A percentile compares a stretch with the other conserved stretches of the same genome.
phyloP scores from a whole-genome alignment of 2,888 invertebrate genomes.

The Tipula vernalis region DNA sequence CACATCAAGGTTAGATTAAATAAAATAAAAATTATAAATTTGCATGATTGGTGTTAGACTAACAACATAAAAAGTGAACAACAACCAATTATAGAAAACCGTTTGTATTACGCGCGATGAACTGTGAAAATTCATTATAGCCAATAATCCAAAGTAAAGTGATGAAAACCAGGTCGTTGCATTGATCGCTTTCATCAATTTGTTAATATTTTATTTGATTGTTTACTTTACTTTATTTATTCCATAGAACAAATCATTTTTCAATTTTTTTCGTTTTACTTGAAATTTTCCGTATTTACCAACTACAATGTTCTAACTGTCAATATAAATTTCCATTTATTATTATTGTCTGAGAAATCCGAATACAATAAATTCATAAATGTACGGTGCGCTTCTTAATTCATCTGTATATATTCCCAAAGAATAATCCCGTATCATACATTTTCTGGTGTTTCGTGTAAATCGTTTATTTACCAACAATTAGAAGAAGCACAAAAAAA shows the following conservation, averaged over 20 bases:
- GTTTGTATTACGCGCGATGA: background rate
- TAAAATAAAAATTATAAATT: too few relatives aligned
- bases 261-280: background rate
- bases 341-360: background rate
- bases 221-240: background rate
- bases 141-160: background rate
- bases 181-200: background rate
- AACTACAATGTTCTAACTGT: background rate
- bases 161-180: background rate
- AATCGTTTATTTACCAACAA: background rate
- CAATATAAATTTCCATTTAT: background rate
- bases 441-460: background rate
- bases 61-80: background rate
- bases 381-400: background rate
- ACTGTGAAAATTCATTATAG: background rate
- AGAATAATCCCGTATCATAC: background rate
- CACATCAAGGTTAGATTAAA: too few relatives aligned
- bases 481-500: background rate
- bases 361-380: background rate
- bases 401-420: background rate
- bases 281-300: background rate
- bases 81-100: background rate
- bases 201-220: background rate
- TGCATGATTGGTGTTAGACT: background rate
- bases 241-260: background rate